Evolutionary conservation across 2,113 vertebrate species (phyloP), one percentile per base, ranked within the genome.

Genomic region (Phycodurus eques): DNA sequence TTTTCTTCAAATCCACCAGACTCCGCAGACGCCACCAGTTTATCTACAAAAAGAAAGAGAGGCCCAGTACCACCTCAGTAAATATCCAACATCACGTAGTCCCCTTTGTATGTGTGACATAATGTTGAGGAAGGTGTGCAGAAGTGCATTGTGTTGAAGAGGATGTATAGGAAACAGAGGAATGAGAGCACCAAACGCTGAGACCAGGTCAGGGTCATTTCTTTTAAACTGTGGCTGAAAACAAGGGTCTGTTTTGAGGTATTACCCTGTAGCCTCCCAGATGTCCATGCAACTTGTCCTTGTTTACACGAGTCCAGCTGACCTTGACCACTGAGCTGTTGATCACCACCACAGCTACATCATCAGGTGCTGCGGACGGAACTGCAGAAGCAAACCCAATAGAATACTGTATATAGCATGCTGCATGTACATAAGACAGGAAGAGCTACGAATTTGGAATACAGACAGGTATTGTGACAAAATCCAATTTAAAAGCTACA

Each of bases 221-320:
- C 86, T 75, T 88, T 90, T 87, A 87, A 87, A 82, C 81, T 72
- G 67, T 80, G 84, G 85, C 83, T 83, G 75, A 89, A 86, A 85
- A 69, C 78, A 86, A 82, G 80, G 77, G 76, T 65, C 17, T 80
- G 79, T 80, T 85, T 80, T 79, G 78, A 85, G 67, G 75, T 80
- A 83, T 92, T 93, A 99, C 98, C 96, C 95, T 96, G 90, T 99
- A 98, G 87, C 98, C 98, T 88, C 89, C 93, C 76, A 98, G 94
- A 86, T 94, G 95, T 72, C 98, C 98, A 31, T 94, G 94, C 51
- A 98, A 90, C 91, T 94, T 94, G 90, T 98, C 96, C 90, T 95
- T 95, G 68, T 94, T 94, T 71, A 98, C 92, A 56, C 88, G 87
- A 2, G 86, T 89, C 98, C 98, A 99, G 87, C 82, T 94, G 77